A percentile compares a stretch with the other conserved stretches of the same genome.
These are phyloP conservation scores for Aspiorhynchus laticeps DNA, from an alignment of 2,113 vertebrate genomes.

Conservation along the genomic window DNA sequence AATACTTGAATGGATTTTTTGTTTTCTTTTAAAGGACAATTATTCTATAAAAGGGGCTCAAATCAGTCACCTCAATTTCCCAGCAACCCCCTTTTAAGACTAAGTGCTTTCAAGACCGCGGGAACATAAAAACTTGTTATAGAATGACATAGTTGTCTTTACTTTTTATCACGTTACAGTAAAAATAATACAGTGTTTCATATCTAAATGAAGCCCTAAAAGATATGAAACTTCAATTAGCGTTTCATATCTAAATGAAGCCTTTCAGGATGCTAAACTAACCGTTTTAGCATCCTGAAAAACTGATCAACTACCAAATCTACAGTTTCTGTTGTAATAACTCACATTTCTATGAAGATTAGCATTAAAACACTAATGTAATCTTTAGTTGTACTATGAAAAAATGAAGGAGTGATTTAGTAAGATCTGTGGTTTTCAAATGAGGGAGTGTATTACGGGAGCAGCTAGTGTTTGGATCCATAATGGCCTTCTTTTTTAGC, in stretches of 20 bases:
- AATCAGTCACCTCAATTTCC: neutral
- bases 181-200: neutral
- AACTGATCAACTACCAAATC: neutral
- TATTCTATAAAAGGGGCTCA: neutral
- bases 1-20: neutral
- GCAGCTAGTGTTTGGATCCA: conserved; percentile 12
- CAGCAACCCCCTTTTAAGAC: neutral
- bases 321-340: neutral
- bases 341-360: neutral
- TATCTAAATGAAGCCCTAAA: neutral
- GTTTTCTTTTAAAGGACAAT: neutral
- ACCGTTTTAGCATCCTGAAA: neutral
- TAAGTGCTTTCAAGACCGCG: neutral
- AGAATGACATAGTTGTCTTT: neutral
- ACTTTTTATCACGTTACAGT: neutral
- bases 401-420: neutral
- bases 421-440: neutral
- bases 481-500: conserved; percentile 25
- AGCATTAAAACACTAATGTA: neutral
- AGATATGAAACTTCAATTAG: too few relatives aligned
- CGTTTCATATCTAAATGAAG: neutral
- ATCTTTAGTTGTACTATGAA: neutral
- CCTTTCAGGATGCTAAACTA: too few relatives aligned
- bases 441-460: neutral
- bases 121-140: neutral